Evolutionary conservation across 2,113 vertebrate genomes (phyloP), one percentile per base, ranked within the genome.

Genomic region (Choloepus hoffmanni): DNA sequence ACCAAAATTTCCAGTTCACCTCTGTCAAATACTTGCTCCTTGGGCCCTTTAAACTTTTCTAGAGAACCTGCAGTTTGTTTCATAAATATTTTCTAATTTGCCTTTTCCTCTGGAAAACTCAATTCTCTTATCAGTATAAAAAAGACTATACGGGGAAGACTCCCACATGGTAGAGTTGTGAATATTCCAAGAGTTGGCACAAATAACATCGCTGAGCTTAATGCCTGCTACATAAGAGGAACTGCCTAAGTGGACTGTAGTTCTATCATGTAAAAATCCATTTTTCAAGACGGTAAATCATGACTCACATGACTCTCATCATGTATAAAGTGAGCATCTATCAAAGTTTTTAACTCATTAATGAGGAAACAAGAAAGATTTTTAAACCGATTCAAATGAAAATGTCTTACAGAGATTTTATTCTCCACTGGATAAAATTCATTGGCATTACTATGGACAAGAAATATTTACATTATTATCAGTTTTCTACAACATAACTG

Each of bases 381-480:
- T 85, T 86, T 67, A 92, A 94, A 77, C 5, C 7, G 11, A 65
- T 73, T 88, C 36, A 94, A 92, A 78, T 67, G 14, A 88, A 83
- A 94, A 85, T 81, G 14, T 60, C 40, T 89, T 70, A 62, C 4
- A 94, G 63, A 91, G 50, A 67, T 58, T 89, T 92, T 83, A 87
- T 92, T 90, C 21, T 70, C 7, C 36, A 58, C 19, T 82, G 7
- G n/a, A 85, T 30, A 86, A 94, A 87, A n/a, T 90, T 60, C 5
- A 77, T 89, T 95, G 81, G 13, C 33, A 72, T 92, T 90, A 84
- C 40, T 90, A 40, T 40, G 15, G 19, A 92, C 14, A 81, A n/a
- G 48, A 83, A 95, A 79, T 3, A 24, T 94, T 74, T 65, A 13
- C 7, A 58, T 45, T 76, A 30, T 81, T 73, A 72, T 12, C 33